Evolutionary conservation across 2,888 invertebrate genomes (phyloP).

Genomic region (Zeuzera pyrina): DNA sequence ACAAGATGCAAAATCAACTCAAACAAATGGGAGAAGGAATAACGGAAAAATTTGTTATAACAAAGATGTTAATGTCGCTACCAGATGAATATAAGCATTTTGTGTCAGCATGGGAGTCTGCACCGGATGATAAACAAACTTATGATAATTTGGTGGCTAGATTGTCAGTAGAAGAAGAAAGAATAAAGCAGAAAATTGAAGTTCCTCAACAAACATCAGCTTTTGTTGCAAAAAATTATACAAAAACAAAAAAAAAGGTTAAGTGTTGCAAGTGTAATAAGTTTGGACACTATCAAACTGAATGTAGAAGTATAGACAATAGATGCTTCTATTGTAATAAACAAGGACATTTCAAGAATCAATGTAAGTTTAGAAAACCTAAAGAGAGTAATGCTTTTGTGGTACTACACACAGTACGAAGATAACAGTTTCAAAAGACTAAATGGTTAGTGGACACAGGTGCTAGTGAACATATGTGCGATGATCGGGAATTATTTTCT

Average conservation of each 20-base stretch:
- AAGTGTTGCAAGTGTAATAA: too few species aligned
- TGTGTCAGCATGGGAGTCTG: conserved; percentile 23
- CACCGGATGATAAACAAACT: conserved; percentile 1
- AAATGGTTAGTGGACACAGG: conserved; percentile 4
- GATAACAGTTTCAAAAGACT: not conserved
- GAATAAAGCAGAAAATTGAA: too few species aligned
- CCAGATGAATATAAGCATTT: conserved; percentile 31
- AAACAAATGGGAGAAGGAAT: too few species aligned
- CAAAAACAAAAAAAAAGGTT: too few species aligned
- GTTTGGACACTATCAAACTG: not conserved
- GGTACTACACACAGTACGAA: too few species aligned
- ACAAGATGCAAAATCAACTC: not conserved
- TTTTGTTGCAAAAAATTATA: too few species aligned
- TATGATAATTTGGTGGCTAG: conserved; percentile 3
- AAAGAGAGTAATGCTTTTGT: too few species aligned
- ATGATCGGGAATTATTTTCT: not conserved
- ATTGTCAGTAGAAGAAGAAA: too few species aligned
- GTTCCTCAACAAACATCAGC: too few species aligned
- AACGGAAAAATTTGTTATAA: too few species aligned
- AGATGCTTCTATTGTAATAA: conserved; percentile 4
- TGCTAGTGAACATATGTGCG: conserved; percentile 1
- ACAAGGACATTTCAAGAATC: conserved; percentile 2
- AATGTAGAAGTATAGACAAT: not conserved
- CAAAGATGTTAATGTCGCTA: conserved; percentile 26
- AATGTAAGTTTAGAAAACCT: too few species aligned